Conservation (phyloP, 2,797 vertebrate genomes). For the Monodelphis domestica region DNA sequence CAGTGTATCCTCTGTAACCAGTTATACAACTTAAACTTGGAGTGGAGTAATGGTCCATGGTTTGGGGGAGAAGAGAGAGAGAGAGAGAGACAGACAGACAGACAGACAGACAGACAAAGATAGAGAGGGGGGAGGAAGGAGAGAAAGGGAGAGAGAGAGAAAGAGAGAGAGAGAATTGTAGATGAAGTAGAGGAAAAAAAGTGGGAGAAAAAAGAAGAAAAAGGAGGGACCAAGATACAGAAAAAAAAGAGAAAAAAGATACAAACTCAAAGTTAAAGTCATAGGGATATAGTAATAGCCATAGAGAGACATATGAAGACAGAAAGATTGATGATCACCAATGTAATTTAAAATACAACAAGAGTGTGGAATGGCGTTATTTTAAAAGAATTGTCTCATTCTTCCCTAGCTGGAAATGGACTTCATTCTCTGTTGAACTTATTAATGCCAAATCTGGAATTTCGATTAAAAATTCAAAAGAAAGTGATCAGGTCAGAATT, state of each 20-base stretch:
- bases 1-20: slow-evolving; percentile 22
- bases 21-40: slow-evolving; percentile 38
- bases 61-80: not conserved
- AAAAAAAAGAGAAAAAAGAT: not conserved
- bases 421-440: slow-evolving; percentile 32
- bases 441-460: slow-evolving; percentile 51
- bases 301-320: not conserved
- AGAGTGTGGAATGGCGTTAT: slow-evolving; percentile 8
- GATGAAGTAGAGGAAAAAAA: too few relatives aligned
- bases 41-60: not conserved
- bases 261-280: not conserved
- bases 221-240: not conserved
- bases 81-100: not conserved
- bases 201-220: too few relatives aligned
- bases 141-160: too few relatives aligned
- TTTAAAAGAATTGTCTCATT: slow-evolving; percentile 62
- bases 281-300: not conserved
- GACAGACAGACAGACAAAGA: too few relatives aligned
- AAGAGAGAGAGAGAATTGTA: too few relatives aligned
- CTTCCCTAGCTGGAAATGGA: slow-evolving; percentile 32
- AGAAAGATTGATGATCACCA: not conserved
- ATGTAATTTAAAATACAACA: slow-evolving; percentile 20
- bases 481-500: slow-evolving; percentile 1
- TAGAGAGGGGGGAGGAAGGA: not conserved
- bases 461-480: slow-evolving; percentile 52